phyloP scores from a whole-genome alignment of 2,888 invertebrate genomes.

The Patella depressa region DNA sequence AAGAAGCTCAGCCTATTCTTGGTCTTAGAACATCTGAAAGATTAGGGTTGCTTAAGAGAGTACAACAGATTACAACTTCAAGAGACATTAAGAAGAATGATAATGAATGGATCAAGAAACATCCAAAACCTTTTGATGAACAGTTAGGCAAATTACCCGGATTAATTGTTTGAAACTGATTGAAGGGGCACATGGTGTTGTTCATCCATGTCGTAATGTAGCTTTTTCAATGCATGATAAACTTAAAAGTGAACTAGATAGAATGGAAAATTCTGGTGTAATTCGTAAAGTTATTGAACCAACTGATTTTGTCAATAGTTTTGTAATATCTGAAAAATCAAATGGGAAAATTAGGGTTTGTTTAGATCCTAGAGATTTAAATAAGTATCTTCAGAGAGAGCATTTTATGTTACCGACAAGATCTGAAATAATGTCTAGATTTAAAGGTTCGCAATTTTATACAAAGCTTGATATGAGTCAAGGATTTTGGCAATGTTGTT shows the following conservation, averaged over 20 bases:
- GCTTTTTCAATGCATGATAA: neutral
- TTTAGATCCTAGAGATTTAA: neutral
- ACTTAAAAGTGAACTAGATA: neutral
- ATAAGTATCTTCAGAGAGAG: neutral
- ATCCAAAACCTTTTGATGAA: slow-evolving; percentile 1
- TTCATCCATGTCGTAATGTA: neutral
- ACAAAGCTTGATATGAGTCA: neutral
- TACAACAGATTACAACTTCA: neutral
- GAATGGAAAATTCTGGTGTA: neutral
- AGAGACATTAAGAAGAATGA: neutral
- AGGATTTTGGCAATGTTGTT: neutral
- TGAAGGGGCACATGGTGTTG: neutral
- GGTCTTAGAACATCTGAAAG: neutral
- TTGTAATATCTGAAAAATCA: neutral
- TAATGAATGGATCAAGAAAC: neutral
- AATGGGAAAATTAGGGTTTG: neutral
- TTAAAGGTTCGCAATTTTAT: neutral
- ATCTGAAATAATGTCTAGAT: neutral
- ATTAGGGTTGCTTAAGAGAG: neutral
- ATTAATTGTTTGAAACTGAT: neutral
- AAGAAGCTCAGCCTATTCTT: neutral
- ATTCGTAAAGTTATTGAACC: neutral
- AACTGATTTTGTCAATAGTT: neutral
- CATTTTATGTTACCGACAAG: neutral
- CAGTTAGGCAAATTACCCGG: neutral